Percentiles rank a stretch among this genome's conserved stretches.
These are phyloP conservation scores for Colinus virginianus DNA, from an alignment of 2,113 vertebrate genomes.

Conservation along the genomic window DNA sequence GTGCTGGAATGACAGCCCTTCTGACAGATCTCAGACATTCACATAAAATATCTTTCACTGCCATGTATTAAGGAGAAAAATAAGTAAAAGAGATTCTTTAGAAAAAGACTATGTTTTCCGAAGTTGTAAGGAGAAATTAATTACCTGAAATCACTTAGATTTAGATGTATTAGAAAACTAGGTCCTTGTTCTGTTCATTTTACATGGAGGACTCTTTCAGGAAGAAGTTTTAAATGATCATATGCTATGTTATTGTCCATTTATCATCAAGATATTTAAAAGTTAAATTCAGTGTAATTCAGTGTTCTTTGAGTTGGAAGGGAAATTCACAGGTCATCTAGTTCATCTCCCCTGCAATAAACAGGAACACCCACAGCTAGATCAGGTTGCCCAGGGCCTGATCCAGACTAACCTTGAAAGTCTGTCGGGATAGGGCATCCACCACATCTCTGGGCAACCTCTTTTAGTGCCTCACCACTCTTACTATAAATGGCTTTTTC, in stretches of 20 bases:
- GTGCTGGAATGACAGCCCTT: conserved; percentile 20
- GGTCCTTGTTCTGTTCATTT: background rate
- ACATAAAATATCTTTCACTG: background rate
- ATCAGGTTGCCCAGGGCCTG: no score
- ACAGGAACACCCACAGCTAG: no score
- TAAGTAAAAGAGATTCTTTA: background rate
- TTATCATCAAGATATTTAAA: background rate
- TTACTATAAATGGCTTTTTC: no score
- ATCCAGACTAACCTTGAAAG: no score
- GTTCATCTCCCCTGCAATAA: no score
- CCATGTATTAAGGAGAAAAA: background rate
- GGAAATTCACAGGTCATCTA: no score
- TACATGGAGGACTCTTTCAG: background rate
- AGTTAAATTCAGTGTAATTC: background rate
- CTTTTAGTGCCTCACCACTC: no score
- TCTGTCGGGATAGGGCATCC: no score
- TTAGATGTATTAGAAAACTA: background rate
- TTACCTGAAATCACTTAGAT: background rate
- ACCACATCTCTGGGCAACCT: no score
- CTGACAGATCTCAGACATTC: conserved; percentile 21
- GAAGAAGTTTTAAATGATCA: background rate
- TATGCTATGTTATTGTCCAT: background rate
- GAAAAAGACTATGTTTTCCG: background rate
- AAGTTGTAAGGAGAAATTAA: background rate
- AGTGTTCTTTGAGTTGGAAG: no score